Evolutionary conservation across 2,888 invertebrate genomes (phyloP).

Genomic region (Gortyna flavago): DNA sequence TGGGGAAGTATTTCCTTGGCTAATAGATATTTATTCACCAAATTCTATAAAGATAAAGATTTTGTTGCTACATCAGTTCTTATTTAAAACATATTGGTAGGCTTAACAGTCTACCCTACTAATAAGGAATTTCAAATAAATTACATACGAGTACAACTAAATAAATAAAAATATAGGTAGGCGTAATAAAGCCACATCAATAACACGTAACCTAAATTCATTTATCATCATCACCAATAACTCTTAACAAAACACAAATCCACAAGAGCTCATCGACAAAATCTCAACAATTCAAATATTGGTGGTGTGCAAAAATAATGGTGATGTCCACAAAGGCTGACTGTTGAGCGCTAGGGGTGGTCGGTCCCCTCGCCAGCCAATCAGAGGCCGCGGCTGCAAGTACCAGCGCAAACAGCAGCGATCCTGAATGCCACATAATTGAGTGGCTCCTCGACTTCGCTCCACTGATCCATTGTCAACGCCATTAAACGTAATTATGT

Average conservation of each 20-base stretch:
- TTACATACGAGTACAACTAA: background rate
- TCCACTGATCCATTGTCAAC: slow-evolving; percentile 81
- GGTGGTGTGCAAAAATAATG: slow-evolving; percentile 62
- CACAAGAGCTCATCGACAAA: slow-evolving; percentile 55
- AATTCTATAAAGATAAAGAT: background rate
- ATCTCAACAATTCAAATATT: slow-evolving; percentile 72
- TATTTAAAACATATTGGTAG: background rate
- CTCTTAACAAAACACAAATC: slow-evolving; percentile 15
- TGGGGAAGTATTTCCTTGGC: background rate
- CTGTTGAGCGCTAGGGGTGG: slow-evolving; percentile 69
- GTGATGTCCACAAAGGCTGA: slow-evolving; percentile 69
- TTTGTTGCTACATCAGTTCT: background rate
- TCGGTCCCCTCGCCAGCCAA: slow-evolving; percentile 78
- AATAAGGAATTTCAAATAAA: background rate
- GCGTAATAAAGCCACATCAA: background rate
- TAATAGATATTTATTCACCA: background rate
- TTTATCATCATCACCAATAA: slow-evolving; percentile 3
- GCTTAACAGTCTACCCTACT: background rate
- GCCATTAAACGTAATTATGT: slow-evolving; percentile 85
- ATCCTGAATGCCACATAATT: slow-evolving; percentile 87
- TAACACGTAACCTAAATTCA: background rate
- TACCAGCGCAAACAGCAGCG: slow-evolving; percentile 82
- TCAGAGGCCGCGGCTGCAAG: slow-evolving; percentile 81
- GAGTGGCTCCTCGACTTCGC: slow-evolving; percentile 79
- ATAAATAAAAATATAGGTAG: too few relatives aligned